Base-by-base conservation (phyloP, 2,113 vertebrate species). In the Salvelinus alpinus region DNA sequence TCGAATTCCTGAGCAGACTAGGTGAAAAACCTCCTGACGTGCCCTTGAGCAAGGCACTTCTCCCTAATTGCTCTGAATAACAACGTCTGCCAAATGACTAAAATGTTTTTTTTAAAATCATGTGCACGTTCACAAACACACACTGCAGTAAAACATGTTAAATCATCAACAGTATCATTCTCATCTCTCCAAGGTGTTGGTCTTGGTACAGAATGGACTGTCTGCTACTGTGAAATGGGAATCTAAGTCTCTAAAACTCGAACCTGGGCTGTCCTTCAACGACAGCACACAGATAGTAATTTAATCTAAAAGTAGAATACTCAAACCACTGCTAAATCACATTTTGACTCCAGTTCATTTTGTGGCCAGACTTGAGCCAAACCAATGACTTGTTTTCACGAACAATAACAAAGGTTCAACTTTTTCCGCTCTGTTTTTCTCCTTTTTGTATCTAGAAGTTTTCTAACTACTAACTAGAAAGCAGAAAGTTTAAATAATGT, bases 271-370 rank as follows among this genome's bases (percentile, higher is more conserved):
- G 72, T 27, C 29, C 38, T 81, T 74, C 71, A 57, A 70, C 66
- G 71, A 31, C 38, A 48, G 59, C 71, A 80, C 59, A 82, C 67
- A 65, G 78, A 80, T 70, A 62, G 77, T 68, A 77, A 81, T 81
- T 81, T 74, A 75, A 73, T 85, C 82, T 82, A 83, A 85, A 86
- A 80, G 12, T 11, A 77, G 77, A 81, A 68, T 11, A 57, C 4
- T 66, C 57, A 78, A 54, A 75, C 86, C 78, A 70, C 77, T 76
- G 68, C 25, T 64, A 75, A 79, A 69, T 73, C 66, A 24, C 51
- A 64, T 77, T 76, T 59, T 73, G 71, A 77, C 65, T 73, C 20
- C 8, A 11, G 66, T 38, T 59, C 71, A 76, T 78, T 69, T 76
- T 75, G 65, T 60, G 70, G 57, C 60, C 73, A 60, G 75, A 62